Evolutionary conservation across 2,797 vertebrate genomes (phyloP), one percentile per base, ranked within the genome.

Genomic region (Tadarida brasiliensis): DNA sequence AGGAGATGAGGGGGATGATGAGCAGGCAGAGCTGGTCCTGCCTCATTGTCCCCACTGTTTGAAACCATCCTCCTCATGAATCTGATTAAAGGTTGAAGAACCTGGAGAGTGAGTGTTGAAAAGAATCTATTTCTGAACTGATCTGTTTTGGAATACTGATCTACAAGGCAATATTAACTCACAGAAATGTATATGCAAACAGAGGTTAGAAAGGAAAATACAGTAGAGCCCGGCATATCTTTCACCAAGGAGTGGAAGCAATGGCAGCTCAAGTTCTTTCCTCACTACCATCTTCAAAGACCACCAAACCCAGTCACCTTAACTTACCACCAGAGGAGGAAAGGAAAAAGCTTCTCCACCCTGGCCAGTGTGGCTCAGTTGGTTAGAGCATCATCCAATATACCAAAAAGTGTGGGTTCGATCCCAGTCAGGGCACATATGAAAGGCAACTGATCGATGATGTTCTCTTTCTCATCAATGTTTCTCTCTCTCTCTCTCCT

Each of bases 61-160:
- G 51, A 91, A 93, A 88, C 19, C 19, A 85, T 39, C 39, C 15
- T 78, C 22, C 26, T 77, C 78, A 19, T 15, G 28, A 19, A 47
- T 90, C 20, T 90, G 76, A 65, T 85, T 85, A 87, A 84, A 83
- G 24, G n/a, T 3, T 59, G 30, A 81, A 95, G 47, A 89, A 84
- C 16, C 30, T 74, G 17, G 51, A 22, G 57, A 68, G 14, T 78
- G 22, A 90, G 3, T 76, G 57, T 14, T 67, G 51, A 85, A 87
- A 88, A 90, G 22, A 68, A 91, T 63, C 44, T 88, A 28, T 86
- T 90, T 95, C 61, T 95, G 30, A 85, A 91, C 56, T 57, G 33
- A 87, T 39, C 30, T 70, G 57, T 47, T 94, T 61, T 87, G 39
- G 57, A 92, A 86, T 74, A 77, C 16, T 63, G 28, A 88, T 49